Percentiles rank a stretch among this genome's conserved stretches.
These are phyloP conservation scores for Phenganax marumi DNA, from an alignment of 92 coral and sea anemone species.

Conservation along the genomic window DNA sequence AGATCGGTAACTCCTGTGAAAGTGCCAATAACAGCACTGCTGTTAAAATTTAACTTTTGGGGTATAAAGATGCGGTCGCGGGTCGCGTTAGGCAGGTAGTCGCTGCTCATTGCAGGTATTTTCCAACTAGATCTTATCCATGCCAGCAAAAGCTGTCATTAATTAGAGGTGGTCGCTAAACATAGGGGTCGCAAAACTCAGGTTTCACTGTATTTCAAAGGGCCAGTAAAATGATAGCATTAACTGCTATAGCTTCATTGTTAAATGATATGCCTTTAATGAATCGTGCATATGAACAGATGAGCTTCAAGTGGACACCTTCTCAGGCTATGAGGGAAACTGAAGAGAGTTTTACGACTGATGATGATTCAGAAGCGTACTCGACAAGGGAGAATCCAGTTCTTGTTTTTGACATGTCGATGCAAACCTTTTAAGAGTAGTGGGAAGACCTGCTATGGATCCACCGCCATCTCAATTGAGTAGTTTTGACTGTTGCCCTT, in stretches of 20 bases:
- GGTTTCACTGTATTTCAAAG: slow-evolving; percentile 10
- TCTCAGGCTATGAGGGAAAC: background rate
- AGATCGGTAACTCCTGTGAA: too few species aligned
- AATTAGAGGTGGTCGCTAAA: too few species aligned
- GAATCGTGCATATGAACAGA: background rate
- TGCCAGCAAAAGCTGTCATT: too few species aligned
- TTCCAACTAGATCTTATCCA: too few species aligned
- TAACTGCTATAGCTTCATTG: slow-evolving; percentile 1
- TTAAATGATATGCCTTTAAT: background rate
- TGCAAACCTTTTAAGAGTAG: slow-evolving; percentile 5
- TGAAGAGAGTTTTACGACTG: slow-evolving; percentile 5
- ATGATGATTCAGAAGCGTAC: slow-evolving; percentile 5
- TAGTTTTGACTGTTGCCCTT: slow-evolving; percentile 10
- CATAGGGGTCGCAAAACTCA: too few species aligned
- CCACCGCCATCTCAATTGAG: slow-evolving; percentile 1
- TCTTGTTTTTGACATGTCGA: slow-evolving; percentile 1
- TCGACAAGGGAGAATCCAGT: slow-evolving; percentile 1
- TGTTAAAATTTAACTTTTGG: too few species aligned
- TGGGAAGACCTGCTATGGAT: slow-evolving; percentile 8
- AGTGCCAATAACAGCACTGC: too few species aligned
- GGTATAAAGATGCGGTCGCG: too few species aligned
- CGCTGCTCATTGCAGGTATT: too few species aligned
- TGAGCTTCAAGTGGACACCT: background rate
- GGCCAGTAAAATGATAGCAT: background rate
- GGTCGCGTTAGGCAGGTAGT: too few species aligned